phyloP scores from a whole-genome alignment of 2,113 vertebrate species.

The Phasianus colchicus region DNA sequence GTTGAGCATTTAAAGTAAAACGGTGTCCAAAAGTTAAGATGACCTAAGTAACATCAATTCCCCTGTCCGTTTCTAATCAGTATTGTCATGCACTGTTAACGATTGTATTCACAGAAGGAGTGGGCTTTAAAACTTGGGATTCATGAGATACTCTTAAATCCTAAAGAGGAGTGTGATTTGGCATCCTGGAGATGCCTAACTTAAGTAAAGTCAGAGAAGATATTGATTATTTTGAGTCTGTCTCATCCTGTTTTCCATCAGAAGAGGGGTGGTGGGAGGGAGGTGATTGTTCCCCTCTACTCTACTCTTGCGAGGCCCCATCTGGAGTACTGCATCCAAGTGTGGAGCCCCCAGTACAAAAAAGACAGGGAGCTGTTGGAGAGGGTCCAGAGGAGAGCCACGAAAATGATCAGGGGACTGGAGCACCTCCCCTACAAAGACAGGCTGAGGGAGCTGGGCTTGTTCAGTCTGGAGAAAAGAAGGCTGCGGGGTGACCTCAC shows the following conservation, averaged over 20 bases:
- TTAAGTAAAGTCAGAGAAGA: constrained; percentile 31
- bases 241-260: neutral
- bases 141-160: neutral
- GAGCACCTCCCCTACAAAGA: no score
- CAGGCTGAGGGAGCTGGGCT: no score
- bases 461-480: no score
- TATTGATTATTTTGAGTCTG: neutral
- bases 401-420: no score
- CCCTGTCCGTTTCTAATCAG: neutral
- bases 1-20: neutral
- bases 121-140: neutral
- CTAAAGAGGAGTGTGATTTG: neutral
- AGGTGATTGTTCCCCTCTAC: no score
- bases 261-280: no score
- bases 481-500: no score
- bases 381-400: no score
- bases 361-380: no score
- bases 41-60: neutral
- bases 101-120: neutral
- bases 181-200: neutral
- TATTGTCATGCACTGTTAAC: neutral
- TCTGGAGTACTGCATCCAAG: no score
- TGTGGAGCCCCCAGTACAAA: no score
- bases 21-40: neutral
- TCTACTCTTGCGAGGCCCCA: no score